A percentile compares a stretch with the other conserved stretches of the same genome.
phyloP scores from a whole-genome alignment of 2,888 invertebrate genomes.

The Desoria tigrina region DNA sequence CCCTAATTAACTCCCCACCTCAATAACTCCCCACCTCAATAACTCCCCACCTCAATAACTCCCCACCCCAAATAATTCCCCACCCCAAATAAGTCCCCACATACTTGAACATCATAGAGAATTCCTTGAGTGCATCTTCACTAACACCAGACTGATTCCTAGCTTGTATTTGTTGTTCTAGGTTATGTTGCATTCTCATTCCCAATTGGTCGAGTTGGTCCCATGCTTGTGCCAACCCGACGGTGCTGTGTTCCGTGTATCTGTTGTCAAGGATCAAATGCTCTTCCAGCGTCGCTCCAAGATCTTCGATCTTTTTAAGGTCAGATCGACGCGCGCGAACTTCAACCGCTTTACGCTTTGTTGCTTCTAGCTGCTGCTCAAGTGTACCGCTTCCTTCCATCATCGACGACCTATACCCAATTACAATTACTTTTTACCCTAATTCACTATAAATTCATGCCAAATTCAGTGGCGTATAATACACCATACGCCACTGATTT shows the following conservation, averaged over 20 bases:
- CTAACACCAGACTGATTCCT: constrained; percentile 91
- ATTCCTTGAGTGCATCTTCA: constrained; percentile 95
- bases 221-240: constrained; percentile 72
- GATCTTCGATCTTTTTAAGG: constrained; percentile 91
- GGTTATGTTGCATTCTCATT: constrained; percentile 99
- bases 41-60: no score
- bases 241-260: constrained; percentile 86
- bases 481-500: no score
- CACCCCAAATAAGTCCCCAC: no score
- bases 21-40: no score
- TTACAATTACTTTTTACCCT: no score
- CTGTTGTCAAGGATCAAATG: constrained; percentile 97
- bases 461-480: constrained; percentile 56
- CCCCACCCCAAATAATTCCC: no score
- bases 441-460: constrained; percentile 30
- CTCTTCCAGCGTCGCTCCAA: constrained; percentile 93
- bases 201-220: constrained; percentile 98
- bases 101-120: constrained; percentile 99
- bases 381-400: constrained; percentile 99
- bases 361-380: constrained; percentile 95
- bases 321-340: constrained; percentile 91
- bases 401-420: constrained; percentile 88
- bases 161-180: constrained; percentile 99
- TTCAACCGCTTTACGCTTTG: constrained; percentile 88
- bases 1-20: no score